Evolutionary conservation across 2,113 vertebrate species (phyloP).

Genomic region (Salvelinus fontinalis): DNA sequence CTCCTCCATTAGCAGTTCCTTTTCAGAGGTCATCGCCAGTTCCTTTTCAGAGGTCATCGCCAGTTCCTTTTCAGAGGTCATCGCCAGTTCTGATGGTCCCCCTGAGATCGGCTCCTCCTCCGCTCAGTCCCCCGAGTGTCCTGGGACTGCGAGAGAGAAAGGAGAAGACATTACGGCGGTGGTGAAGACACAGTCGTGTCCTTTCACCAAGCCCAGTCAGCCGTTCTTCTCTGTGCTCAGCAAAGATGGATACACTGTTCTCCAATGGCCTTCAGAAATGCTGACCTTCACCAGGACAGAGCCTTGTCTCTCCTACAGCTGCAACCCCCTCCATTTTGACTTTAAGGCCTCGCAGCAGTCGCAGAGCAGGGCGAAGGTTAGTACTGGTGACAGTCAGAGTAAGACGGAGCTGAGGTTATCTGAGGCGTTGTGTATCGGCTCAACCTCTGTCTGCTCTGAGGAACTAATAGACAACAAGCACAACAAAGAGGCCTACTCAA

Average conservation of each 20-base stretch:
- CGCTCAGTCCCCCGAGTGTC: neutral
- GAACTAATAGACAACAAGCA: slow-evolving; percentile 29
- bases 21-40: neutral
- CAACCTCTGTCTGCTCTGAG: slow-evolving; percentile 1
- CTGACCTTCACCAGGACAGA: slow-evolving; percentile 78
- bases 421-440: slow-evolving; percentile 57
- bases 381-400: slow-evolving; percentile 51
- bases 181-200: neutral
- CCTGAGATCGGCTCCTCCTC: slow-evolving; percentile 3
- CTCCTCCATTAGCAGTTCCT: neutral
- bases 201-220: slow-evolving; percentile 50
- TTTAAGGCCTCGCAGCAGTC: slow-evolving; percentile 79
- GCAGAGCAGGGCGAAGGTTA: slow-evolving; percentile 53
- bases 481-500: slow-evolving; percentile 21
- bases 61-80: neutral
- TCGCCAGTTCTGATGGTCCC: neutral
- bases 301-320: slow-evolving; percentile 84
- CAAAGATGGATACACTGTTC: slow-evolving; percentile 78
- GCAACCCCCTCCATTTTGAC: slow-evolving; percentile 88
- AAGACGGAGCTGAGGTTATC: slow-evolving; percentile 61
- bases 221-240: slow-evolving; percentile 83
- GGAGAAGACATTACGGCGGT: neutral
- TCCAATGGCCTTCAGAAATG: slow-evolving; percentile 91
- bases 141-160: neutral
- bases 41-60: too few species aligned